These are phyloP conservation scores for Saccopteryx bilineata DNA, from an alignment of 2,113 vertebrate species.

Conservation along the genomic window DNA sequence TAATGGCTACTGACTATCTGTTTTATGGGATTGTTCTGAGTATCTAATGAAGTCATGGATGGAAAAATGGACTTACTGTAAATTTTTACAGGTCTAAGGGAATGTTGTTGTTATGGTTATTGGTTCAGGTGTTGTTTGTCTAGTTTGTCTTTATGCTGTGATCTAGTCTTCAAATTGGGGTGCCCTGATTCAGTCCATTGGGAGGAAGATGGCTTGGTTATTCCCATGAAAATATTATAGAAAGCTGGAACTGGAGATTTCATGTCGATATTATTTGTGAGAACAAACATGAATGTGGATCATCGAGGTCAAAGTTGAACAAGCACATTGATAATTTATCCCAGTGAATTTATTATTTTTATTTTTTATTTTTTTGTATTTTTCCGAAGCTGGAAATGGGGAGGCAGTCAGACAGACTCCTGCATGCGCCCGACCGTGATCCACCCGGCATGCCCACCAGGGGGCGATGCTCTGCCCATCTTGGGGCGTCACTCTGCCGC, in stretches of 20 bases:
- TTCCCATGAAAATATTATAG: not conserved
- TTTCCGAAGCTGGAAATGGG: too few species aligned
- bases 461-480: too few species aligned
- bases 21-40: slow-evolving; percentile 5
- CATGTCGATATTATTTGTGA: not conserved
- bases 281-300: not conserved
- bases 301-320: not conserved
- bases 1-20: not conserved
- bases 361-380: too few species aligned
- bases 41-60: not conserved
- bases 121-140: not conserved
- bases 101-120: not conserved
- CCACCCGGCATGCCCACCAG: too few species aligned
- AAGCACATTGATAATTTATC: not conserved
- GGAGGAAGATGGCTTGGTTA: not conserved
- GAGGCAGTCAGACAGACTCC: too few species aligned
- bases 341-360: not conserved
- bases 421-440: too few species aligned
- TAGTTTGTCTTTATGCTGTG: not conserved
- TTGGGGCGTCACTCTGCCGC: too few species aligned
- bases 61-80: not conserved
- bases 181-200: not conserved
- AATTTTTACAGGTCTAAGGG: not conserved
- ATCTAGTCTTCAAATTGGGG: not conserved
- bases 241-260: not conserved